These are phyloP conservation scores for Solenodon paradoxus DNA, from an alignment of 2,113 vertebrate species.

Conservation along the genomic window DNA sequence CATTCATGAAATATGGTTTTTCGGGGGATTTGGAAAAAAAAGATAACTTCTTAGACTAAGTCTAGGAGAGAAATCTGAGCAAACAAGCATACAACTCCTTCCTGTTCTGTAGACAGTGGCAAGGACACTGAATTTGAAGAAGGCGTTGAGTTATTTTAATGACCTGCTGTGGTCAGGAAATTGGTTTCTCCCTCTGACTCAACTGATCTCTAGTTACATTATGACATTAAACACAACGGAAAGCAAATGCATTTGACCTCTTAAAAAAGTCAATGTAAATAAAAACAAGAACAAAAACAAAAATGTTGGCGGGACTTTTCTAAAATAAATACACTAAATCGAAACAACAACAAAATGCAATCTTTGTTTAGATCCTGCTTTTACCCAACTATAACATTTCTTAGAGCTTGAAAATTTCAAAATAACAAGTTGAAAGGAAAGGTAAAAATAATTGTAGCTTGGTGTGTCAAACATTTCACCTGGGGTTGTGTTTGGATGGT, in stretches of 20 bases:
- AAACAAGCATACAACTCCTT: not conserved
- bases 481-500: not conserved
- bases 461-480: not conserved
- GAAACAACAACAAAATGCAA: not conserved
- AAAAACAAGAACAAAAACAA: not conserved
- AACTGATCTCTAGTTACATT: not conserved
- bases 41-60: not conserved
- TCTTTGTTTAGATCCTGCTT: not conserved
- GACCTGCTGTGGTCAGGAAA: not conserved
- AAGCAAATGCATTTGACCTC: constrained; percentile 19
- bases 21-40: not conserved
- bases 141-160: not conserved
- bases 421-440: not conserved
- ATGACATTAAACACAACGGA: not conserved
- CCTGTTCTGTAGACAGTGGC: not conserved
- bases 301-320: not conserved
- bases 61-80: not conserved
- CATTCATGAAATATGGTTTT: constrained; percentile 20
- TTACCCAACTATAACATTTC: not conserved
- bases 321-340: not conserved
- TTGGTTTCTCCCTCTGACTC: not conserved
- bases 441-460: not conserved
- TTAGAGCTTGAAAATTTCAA: not conserved
- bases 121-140: not conserved
- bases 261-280: not conserved